Base-by-base conservation (phyloP, 2,113 vertebrate genomes). In the Brachyhypopomus gauderio region DNA sequence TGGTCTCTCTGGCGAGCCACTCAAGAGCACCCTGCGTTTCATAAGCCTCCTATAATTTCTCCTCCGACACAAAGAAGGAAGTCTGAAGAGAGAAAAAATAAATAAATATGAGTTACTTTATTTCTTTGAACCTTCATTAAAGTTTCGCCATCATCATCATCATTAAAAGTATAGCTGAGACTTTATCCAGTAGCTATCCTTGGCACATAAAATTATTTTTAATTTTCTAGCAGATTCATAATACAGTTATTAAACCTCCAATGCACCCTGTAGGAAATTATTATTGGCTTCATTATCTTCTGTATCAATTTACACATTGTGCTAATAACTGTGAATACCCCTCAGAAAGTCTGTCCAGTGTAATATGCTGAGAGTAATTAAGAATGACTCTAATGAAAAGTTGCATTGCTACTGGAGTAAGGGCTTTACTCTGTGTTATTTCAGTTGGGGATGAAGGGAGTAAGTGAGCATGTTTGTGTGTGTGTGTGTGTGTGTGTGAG, bases 321-420 rank as follows among this genome's bases (percentile, higher is more conserved):
- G 62, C 73, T 88, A 89, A 90, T 90, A 89, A 89, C 81, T 79
- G 66, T 48, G 3, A 69, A 86, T 85, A 84, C 71, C 73, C 66
- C 55, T 80, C 71, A 64, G 60, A 87, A 84, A 66, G 78, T 70
- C 19, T 58, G 72, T 41, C 85, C 38, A 25, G 45, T 85, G 77
- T 82, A 88, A 88, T 86, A 84, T 77, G 71, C 84, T 38, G 34
- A 55, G 23, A 2, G n/a, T 86, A 88, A 89, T 90, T 87, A 88
- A 82, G 77, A 72, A 75, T 62, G 71, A 41, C 8, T 81, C 58
- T 84, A 83, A 85, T 86, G 72, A 81, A 76, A 85, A 72, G 48
- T 64, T 55, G 73, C 20, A 55, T 14, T 52, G 58, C 52, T 17
- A 81, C 80, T 83, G 41, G 76, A 77, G 30, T 34, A 17, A 75